A percentile compares a stretch with the other conserved stretches of the same genome.
Evolutionary conservation across 2,888 invertebrate species (phyloP).

Genomic region (Ypsolopha scabrella): DNA sequence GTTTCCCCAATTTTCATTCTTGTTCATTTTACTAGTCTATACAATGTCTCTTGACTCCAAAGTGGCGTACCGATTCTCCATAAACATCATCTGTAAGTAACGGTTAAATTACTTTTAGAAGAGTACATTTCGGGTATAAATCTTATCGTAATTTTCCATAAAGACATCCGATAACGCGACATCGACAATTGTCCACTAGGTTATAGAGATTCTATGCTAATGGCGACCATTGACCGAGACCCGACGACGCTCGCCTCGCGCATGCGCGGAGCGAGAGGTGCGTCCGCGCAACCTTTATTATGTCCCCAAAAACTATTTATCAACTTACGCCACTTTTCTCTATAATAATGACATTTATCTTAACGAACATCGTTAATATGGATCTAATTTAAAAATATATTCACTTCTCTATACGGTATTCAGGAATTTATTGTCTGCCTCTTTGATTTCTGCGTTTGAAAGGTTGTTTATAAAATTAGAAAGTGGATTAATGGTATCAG

Average conservation of each 20-base stretch:
- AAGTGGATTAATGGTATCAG: neutral
- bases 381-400: neutral
- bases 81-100: too few species aligned
- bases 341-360: conserved; percentile 1
- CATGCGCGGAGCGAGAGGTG: neutral
- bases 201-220: neutral
- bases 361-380: neutral
- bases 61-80: too few species aligned
- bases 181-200: neutral
- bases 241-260: neutral
- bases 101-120: too few species aligned
- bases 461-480: neutral
- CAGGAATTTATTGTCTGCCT: neutral
- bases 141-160: neutral
- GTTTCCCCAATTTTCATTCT: too few species aligned
- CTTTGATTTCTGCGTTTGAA: neutral
- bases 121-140: too few species aligned
- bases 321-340: neutral
- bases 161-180: neutral
- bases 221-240: neutral
- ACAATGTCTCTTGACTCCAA: too few species aligned
- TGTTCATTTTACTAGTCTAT: too few species aligned
- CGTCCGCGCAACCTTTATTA: neutral
- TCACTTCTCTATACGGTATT: neutral
- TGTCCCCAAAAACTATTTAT: neutral